A percentile compares a stretch with the other conserved stretches of the same genome.
These are phyloP conservation scores for Thereva nobilitata DNA, from an alignment of 2,888 invertebrate species.

Conservation along the genomic window DNA sequence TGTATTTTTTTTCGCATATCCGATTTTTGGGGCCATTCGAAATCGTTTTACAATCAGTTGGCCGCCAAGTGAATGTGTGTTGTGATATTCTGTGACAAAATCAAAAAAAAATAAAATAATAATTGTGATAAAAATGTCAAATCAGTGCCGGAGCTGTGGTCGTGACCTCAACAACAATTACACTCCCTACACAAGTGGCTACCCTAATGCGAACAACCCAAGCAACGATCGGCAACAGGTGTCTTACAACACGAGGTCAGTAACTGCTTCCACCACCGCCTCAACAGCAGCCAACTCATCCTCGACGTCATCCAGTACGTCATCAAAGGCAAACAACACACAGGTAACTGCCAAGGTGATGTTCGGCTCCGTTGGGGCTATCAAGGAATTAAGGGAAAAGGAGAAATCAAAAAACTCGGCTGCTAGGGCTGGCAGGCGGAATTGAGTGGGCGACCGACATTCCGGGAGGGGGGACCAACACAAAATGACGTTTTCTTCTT, in stretches of 20 bases:
- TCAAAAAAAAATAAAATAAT: background rate
- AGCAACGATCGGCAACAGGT: conserved; percentile 48
- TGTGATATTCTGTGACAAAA: conserved; percentile 17
- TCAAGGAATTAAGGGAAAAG: conserved; percentile 73
- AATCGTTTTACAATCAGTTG: conserved; percentile 22
- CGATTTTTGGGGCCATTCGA: conserved; percentile 21
- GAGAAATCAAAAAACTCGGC: conserved; percentile 68
- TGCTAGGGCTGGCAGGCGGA: conserved; percentile 54
- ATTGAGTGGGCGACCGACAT: conserved; percentile 45
- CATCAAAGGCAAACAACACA: conserved; percentile 47
- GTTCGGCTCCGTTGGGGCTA: conserved; percentile 73
- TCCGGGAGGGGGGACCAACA: too few species aligned
- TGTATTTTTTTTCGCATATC: conserved; percentile 16
- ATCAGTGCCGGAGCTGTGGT: conserved; percentile 59
- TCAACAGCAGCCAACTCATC: conserved; percentile 12
- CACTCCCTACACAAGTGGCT: conserved; percentile 57
- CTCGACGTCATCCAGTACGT: conserved; percentile 26
- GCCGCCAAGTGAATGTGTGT: conserved; percentile 16
- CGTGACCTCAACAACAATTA: conserved; percentile 59
- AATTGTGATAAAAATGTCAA: conserved; percentile 52
- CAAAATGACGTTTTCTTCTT: too few species aligned
- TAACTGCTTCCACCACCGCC: conserved; percentile 32
- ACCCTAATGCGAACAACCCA: conserved; percentile 53
- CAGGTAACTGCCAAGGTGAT: conserved; percentile 75
- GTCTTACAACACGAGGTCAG: conserved; percentile 36